These are phyloP conservation scores for Tetraneura akinire DNA, from an alignment of 1,140 invertebrate species.

Conservation along the genomic window DNA sequence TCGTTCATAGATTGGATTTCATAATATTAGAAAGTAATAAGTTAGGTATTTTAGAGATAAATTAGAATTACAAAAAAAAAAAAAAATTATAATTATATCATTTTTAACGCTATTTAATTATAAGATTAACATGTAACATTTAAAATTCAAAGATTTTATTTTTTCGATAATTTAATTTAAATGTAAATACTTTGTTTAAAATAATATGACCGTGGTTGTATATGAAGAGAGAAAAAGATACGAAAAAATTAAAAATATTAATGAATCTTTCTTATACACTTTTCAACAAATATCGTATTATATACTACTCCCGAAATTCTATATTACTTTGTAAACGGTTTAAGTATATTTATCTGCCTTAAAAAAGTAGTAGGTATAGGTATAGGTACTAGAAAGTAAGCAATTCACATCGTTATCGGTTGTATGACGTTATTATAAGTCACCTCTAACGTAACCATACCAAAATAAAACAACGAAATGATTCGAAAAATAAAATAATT, in stretches of 20 bases:
- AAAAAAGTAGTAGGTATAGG: no score
- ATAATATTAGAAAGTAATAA: slow-evolving; percentile 42
- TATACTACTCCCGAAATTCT: no score
- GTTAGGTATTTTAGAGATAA: slow-evolving; percentile 38
- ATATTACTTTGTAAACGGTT: not conserved
- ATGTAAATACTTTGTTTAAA: not conserved
- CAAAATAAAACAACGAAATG: slow-evolving; percentile 32
- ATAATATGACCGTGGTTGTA: not conserved
- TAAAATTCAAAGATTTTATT: not conserved
- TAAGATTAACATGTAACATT: not conserved
- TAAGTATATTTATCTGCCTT: not conserved
- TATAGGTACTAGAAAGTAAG: not conserved
- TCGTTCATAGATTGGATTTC: slow-evolving; percentile 6
- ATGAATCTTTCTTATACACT: no score
- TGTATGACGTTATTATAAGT: slow-evolving; percentile 32
- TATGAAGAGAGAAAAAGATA: no score
- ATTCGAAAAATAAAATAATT: slow-evolving; percentile 12
- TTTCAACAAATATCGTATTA: no score
- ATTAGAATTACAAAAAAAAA: not conserved
- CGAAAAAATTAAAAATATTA: not conserved
- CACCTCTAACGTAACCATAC: not conserved
- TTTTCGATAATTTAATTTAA: not conserved
- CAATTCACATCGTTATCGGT: slow-evolving; percentile 15
- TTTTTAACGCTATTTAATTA: not conserved
- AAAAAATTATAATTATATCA: not conserved